Evolutionary conservation across 2,888 invertebrate species (phyloP).

Genomic region (Pandemis corylana): DNA sequence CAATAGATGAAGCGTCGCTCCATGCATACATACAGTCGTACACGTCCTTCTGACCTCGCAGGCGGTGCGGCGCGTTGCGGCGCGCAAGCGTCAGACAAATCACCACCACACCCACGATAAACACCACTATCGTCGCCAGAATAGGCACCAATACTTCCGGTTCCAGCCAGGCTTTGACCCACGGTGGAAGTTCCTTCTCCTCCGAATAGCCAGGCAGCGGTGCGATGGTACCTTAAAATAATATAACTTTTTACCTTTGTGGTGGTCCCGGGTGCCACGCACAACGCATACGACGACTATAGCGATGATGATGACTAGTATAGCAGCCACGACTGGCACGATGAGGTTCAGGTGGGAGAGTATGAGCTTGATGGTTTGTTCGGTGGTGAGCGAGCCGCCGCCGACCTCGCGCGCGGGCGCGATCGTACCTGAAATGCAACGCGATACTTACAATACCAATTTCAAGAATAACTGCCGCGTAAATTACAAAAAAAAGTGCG

Average conservation of each 20-base stretch:
- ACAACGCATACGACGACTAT: constrained; percentile 97
- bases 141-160: constrained; percentile 96
- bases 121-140: constrained; percentile 94
- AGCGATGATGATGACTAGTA: constrained; percentile 96
- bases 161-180: constrained; percentile 95
- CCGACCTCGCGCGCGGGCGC: constrained; percentile 92
- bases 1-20: constrained; percentile 68
- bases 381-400: constrained; percentile 88
- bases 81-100: constrained; percentile 95
- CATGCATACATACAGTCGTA: constrained; percentile 88
- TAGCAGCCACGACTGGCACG: constrained; percentile 96
- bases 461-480: neutral
- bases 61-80: constrained; percentile 91
- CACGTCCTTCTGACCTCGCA: constrained; percentile 91
- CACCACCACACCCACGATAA: constrained; percentile 95
- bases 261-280: constrained; percentile 92
- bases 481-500: neutral
- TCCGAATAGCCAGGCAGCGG: constrained; percentile 88
- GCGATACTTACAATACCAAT: constrained; percentile 50
- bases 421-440: constrained; percentile 95
- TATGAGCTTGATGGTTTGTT: constrained; percentile 94
- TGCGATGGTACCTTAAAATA: constrained; percentile 90
- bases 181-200: constrained; percentile 85
- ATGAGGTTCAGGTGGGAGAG: constrained; percentile 96
- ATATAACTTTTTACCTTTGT: constrained; percentile 89